These are phyloP conservation scores for Typhlichthys eigenmanni DNA, from an alignment of 2,797 vertebrate species.

Conservation along the genomic window DNA sequence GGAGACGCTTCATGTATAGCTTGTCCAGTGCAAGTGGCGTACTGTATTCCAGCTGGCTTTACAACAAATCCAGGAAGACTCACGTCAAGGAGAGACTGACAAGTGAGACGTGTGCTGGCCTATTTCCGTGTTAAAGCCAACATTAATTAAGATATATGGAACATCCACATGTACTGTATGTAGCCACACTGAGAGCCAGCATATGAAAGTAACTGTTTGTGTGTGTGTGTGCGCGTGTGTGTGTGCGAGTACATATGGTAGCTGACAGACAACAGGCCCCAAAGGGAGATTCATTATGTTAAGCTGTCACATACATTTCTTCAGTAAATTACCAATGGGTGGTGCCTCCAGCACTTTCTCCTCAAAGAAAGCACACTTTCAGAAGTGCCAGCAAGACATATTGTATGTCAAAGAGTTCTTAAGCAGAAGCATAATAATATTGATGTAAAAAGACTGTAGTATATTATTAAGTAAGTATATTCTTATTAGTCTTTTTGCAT, in stretches of 20 bases:
- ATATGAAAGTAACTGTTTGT: conserved; percentile 21
- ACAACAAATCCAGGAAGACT: conserved; percentile 26
- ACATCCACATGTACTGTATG: conserved; percentile 40
- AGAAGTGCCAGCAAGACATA: conserved; percentile 36
- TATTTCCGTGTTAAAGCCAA: conserved; percentile 34
- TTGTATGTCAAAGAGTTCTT: conserved; percentile 17
- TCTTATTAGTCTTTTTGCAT: too few species aligned
- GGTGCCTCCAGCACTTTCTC: conserved; percentile 30
- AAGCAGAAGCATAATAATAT: too few species aligned
- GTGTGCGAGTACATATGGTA: neutral
- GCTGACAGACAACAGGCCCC: conserved; percentile 38
- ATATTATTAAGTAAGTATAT: too few species aligned
- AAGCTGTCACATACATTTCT: conserved; percentile 57
- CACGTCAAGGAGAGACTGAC: conserved; percentile 12
- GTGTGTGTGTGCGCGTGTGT: conserved; percentile 2
- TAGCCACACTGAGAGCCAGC: conserved; percentile 25
- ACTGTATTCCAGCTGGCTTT: conserved; percentile 2
- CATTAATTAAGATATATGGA: conserved; percentile 48
- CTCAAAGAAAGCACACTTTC: conserved; percentile 33
- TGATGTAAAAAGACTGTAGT: too few species aligned
- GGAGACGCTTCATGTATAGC: conserved; percentile 19
- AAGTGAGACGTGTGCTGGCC: conserved; percentile 23
- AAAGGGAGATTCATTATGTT: conserved; percentile 49
- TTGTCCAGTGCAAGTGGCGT: conserved; percentile 3
- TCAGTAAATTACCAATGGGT: conserved; percentile 35